Conservation (phyloP, 2,888 invertebrate genomes). For the Encarsia formosa region DNA sequence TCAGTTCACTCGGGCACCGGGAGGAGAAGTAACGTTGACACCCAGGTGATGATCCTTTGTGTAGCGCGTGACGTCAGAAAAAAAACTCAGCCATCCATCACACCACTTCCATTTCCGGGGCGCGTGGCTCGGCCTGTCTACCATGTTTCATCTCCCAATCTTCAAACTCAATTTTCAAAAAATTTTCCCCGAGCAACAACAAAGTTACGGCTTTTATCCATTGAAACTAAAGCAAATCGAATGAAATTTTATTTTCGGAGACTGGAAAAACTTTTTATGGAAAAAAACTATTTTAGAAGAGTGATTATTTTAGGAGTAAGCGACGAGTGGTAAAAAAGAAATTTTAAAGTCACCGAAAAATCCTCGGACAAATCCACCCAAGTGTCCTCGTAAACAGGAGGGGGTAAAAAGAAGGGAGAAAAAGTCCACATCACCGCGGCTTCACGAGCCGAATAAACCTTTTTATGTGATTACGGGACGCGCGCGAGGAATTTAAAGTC, state of each 20-base stretch:
- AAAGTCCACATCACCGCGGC: background rate
- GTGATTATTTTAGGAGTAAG: too few species aligned
- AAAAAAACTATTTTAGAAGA: too few species aligned
- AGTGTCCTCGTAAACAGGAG: too few species aligned
- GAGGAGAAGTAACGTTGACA: background rate
- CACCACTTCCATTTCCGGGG: background rate
- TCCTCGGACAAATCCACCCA: too few species aligned
- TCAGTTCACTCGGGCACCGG: background rate
- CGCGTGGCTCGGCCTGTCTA: background rate
- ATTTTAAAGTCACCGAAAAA: too few species aligned
- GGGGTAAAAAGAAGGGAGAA: slow-evolving; percentile 2
- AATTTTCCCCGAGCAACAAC: background rate
- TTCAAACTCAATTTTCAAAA: background rate
- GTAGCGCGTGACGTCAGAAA: background rate
- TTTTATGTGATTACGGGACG: slow-evolving; percentile 21
- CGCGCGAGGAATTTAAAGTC: slow-evolving; percentile 10
- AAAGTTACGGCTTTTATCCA: too few species aligned
- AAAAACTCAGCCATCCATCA: background rate
- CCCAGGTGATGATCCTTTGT: background rate
- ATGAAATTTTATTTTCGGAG: too few species aligned
- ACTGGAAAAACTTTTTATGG: too few species aligned
- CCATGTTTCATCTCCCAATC: background rate
- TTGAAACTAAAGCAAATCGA: too few species aligned
- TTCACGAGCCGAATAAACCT: slow-evolving; percentile 10
- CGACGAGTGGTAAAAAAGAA: too few species aligned